Percentiles rank a stretch among this genome's conserved stretches.
phyloP scores from a whole-genome alignment of 2,797 vertebrate genomes.

The Margarornis squamiger region DNA sequence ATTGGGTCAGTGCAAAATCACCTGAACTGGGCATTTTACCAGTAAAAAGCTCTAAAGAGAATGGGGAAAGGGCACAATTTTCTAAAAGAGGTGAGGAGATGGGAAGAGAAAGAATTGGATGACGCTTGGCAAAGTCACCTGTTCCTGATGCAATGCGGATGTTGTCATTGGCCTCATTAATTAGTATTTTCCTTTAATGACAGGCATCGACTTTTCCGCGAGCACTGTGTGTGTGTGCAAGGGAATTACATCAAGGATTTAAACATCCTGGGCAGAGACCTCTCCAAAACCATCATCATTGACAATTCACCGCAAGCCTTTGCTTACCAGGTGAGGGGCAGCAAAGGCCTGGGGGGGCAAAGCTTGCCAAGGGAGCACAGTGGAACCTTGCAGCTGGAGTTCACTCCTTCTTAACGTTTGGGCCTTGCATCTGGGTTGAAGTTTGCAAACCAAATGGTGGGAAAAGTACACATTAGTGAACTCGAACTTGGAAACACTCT shows the following conservation, averaged over 20 bases:
- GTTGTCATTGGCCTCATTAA: neutral
- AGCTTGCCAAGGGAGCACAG: neutral
- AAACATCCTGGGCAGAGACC: conserved; percentile 97
- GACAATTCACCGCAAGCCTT: conserved; percentile 99
- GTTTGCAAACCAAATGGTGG: neutral
- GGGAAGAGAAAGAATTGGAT: neutral
- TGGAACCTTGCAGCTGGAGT: neutral
- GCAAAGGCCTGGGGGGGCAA: neutral
- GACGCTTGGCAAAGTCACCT: neutral
- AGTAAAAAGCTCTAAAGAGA: neutral
- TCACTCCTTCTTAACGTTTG: neutral
- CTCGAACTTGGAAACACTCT: neutral
- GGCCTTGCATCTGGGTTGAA: neutral
- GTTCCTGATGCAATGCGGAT: neutral
- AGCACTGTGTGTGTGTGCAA: conserved; percentile 98
- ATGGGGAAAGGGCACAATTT: neutral
- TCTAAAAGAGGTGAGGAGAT: neutral
- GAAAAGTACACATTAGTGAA: neutral
- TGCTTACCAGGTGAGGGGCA: conserved; percentile 90
- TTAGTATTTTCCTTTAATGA: neutral
- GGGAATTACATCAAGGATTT: conserved; percentile 99
- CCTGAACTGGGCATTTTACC: neutral
- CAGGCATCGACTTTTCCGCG: conserved; percentile 97
- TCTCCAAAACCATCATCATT: conserved; percentile 99
- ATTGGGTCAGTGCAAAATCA: neutral